Conservation (phyloP, 2,797 vertebrate species). For the Microtus obscurus region DNA sequence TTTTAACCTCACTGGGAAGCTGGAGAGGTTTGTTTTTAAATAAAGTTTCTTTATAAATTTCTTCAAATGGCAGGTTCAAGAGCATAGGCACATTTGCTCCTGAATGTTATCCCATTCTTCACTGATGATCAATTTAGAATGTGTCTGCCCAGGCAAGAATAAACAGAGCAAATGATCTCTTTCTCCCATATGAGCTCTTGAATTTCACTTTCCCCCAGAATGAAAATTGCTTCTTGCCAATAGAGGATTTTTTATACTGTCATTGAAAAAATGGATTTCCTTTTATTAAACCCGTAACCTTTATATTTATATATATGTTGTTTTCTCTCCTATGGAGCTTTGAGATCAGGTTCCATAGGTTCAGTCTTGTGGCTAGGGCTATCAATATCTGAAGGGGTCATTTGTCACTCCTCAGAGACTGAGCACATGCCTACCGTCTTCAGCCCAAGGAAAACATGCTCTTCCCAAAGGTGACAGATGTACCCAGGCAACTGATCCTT, state of each 20-base stretch:
- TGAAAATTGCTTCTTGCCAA: slow-evolving; percentile 74
- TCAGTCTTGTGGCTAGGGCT: slow-evolving; percentile 24
- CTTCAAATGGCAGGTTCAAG: slow-evolving; percentile 69
- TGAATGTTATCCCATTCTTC: slow-evolving; percentile 69
- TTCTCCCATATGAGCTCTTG: slow-evolving; percentile 71
- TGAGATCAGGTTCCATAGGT: slow-evolving; percentile 50
- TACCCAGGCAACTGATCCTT: not conserved
- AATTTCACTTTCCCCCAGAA: slow-evolving; percentile 75
- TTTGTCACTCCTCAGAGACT: slow-evolving; percentile 19
- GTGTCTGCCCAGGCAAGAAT: slow-evolving; percentile 75
- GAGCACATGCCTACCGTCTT: not conserved
- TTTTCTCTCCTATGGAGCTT: slow-evolving; percentile 49
- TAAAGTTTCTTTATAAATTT: slow-evolving; percentile 59
- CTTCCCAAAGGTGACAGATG: not conserved
- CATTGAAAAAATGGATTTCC: slow-evolving; percentile 78
- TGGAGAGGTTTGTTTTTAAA: slow-evolving; percentile 65
- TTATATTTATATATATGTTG: slow-evolving; percentile 55
- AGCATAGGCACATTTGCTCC: slow-evolving; percentile 52
- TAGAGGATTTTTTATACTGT: slow-evolving; percentile 77
- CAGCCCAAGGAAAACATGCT: not conserved
- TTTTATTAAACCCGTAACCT: slow-evolving; percentile 70
- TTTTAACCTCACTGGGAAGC: slow-evolving; percentile 1
- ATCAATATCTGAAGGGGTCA: not conserved
- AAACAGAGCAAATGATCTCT: slow-evolving; percentile 77
- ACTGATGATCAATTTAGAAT: slow-evolving; percentile 76